These are phyloP conservation scores for Toxostoma redivivum DNA, from an alignment of 2,113 vertebrate genomes.

Conservation along the genomic window DNA sequence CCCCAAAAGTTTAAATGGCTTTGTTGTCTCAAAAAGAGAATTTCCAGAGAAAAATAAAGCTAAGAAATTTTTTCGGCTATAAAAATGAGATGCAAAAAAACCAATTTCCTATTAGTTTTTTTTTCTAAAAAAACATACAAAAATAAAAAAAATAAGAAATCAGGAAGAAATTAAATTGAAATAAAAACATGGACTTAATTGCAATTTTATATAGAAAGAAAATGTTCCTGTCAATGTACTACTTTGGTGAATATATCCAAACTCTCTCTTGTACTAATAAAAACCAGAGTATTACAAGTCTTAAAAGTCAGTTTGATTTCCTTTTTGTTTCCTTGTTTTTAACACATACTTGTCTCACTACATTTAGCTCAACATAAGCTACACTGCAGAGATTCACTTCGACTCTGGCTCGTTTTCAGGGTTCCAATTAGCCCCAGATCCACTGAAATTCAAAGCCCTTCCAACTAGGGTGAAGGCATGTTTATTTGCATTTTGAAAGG, in stretches of 20 bases:
- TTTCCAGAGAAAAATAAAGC: not conserved
- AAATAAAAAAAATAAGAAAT: not conserved
- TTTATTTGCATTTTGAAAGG: constrained; percentile 21
- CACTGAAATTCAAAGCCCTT: not conserved
- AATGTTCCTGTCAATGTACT: not conserved
- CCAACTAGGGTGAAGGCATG: not conserved
- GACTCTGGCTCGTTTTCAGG: not conserved
- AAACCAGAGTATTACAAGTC: not conserved
- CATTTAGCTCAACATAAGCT: not conserved
- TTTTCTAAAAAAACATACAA: not conserved
- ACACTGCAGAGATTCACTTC: not conserved
- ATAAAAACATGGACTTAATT: not conserved
- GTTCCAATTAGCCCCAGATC: not conserved
- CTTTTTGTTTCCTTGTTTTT: not conserved
- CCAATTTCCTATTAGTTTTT: not conserved
- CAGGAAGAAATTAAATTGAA: not conserved
- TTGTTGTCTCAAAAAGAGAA: not conserved
- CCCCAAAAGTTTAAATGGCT: not conserved
- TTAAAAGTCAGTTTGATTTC: not conserved
- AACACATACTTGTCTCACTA: not conserved
- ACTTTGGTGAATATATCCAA: not conserved
- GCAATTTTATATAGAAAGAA: not conserved
- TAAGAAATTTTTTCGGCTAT: not conserved
- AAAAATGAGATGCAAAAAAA: not conserved
- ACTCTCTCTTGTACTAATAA: not conserved